Evolutionary conservation across 2,888 invertebrate species (phyloP), one percentile per base, ranked within the genome.

Genomic region (Synanthedon formicaeformis): DNA sequence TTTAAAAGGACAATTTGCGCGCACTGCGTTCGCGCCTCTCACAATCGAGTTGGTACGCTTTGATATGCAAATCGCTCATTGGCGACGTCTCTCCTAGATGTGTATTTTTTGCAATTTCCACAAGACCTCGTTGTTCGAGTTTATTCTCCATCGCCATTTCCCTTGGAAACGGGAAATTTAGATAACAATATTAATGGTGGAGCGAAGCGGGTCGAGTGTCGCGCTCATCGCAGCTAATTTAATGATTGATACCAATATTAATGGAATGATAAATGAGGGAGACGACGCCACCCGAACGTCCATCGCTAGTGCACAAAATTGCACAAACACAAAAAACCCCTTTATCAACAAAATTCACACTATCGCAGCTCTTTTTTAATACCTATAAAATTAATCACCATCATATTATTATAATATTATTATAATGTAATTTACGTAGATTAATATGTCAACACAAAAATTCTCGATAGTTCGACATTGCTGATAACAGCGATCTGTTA

Each of bases 181-280:
- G 54, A 56, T 54, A 56, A 56, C 55, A 48, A 54, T 16, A 53
- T 56, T 56, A 55, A 48, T 50, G 50, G 18, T 14, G 49, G 2
- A 49, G 49, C 45, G 13, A n/a, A 45, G 13, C 45, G 45, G 11
- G 45, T 45, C n/a, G 45, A 45, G 45, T 14, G 45, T 45, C 45
- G 45, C 45, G 13, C 6, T 14, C 14, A 45, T 45, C 45, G 45
- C 45, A n/a, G 45, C 13, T 45, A 45, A 45, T 45, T 45, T 45
- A 13, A 14, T 45, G 45, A 45, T 45, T 45, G 45, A 45, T 45
- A n/a, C 11, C 13, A 45, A 45, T 45, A 45, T 45, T 45, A 12
- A 45, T n/a, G n/a, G 45, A 14, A 45, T 45, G 45, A 45, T 45
- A 45, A 45, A 45, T 14, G 45, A 45, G 45, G 45, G 14, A 12